phyloP scores from a whole-genome alignment of 1,140 invertebrate genomes.

The Phocides pigmalion region DNA sequence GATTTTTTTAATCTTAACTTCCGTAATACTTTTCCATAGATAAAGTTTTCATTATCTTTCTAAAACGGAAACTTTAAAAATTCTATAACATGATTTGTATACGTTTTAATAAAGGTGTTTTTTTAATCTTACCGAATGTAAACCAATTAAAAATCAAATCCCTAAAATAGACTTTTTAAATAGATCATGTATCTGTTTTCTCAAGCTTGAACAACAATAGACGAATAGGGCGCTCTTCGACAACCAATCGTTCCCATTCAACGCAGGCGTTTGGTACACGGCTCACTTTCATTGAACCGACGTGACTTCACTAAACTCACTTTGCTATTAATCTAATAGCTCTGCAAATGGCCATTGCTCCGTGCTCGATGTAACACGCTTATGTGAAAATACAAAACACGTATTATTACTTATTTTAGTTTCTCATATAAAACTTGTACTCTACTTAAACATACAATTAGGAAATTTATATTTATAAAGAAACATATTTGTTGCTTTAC shows the following conservation, averaged over 20 bases:
- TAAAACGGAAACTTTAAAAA: no score
- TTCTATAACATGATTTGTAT: no score
- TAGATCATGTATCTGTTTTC: constrained; percentile 21
- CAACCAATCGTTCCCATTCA: constrained; percentile 54
- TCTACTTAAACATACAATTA: no score
- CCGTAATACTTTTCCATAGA: no score
- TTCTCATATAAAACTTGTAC: constrained; percentile 2
- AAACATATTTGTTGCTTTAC: not conserved
- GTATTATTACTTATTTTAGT: constrained; percentile 10
- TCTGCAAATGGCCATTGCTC: constrained; percentile 52
- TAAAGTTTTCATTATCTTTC: no score
- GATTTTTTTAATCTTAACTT: no score
- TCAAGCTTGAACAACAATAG: constrained; percentile 29
- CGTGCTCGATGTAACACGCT: constrained; percentile 36
- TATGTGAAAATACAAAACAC: constrained; percentile 15
- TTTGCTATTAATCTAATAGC: constrained; percentile 71
- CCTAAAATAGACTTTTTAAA: no score
- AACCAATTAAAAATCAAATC: no score
- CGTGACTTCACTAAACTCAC: constrained; percentile 70
- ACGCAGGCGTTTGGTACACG: constrained; percentile 48
- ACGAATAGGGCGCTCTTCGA: constrained; percentile 17
- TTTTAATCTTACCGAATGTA: no score
- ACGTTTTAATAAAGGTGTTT: no score
- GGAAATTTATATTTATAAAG: no score
- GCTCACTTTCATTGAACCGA: constrained; percentile 64